Percentiles rank a stretch among this genome's conserved stretches.
Conservation (phyloP, 35 echinoderm and acorn worm species). For the Acanthaster planci region DNA sequence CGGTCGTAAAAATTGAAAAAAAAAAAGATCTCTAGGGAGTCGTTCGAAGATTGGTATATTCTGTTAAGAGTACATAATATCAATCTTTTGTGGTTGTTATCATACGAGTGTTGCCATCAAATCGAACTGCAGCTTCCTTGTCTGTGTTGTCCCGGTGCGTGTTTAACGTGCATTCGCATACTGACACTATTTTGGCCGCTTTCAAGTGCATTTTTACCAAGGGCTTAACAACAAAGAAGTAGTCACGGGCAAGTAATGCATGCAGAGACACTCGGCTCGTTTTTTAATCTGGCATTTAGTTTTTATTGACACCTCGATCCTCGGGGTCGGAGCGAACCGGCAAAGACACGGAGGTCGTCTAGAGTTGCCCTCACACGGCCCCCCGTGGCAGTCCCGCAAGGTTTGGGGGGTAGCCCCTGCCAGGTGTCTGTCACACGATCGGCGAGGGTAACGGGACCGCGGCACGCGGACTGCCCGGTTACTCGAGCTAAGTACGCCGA, state of each 20-base stretch:
- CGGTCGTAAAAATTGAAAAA: too few relatives aligned
- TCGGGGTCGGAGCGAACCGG: background rate
- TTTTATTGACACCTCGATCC: conserved; percentile 3
- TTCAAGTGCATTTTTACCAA: too few relatives aligned
- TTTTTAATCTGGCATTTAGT: background rate
- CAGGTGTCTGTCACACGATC: conserved; percentile 20
- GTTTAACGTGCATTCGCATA: too few relatives aligned
- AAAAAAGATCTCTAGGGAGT: too few relatives aligned
- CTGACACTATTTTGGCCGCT: too few relatives aligned
- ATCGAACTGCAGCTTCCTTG: too few relatives aligned
- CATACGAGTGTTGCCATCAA: too few relatives aligned
- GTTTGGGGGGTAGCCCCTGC: background rate
- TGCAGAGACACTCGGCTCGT: background rate
- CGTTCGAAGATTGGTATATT: too few relatives aligned
- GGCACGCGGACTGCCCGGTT: background rate
- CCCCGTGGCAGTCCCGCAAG: background rate
- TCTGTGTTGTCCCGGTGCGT: too few relatives aligned
- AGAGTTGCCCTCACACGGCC: background rate
- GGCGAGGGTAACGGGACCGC: background rate
- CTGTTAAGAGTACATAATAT: too few relatives aligned
- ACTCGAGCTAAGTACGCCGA: too few relatives aligned
- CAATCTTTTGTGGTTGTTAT: too few relatives aligned
- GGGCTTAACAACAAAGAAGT: background rate
- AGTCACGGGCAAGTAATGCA: background rate
- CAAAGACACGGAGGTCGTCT: background rate